Base-by-base conservation (phyloP, 2,888 invertebrate genomes). In the Congeria kusceri region DNA sequence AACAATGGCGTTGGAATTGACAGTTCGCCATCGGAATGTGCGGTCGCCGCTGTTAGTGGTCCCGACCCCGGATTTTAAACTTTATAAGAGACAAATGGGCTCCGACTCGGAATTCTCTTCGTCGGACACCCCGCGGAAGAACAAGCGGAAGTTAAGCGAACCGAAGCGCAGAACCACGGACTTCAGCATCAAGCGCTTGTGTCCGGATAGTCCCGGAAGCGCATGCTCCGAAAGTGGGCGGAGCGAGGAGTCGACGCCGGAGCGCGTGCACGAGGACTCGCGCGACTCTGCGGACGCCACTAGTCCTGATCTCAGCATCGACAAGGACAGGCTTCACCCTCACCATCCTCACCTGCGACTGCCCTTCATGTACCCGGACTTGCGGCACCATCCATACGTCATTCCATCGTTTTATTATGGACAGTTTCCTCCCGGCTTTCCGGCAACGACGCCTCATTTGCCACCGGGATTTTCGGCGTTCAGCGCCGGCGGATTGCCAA, bases 71-170 rank as follows among this genome's bases (percentile, higher is more conserved):
- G 67, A 77, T 56, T 39, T 72, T 65, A 77, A 72, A 66, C 61
- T 59, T 18, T 64, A 67, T 29, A 69, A 62, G 61, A 56, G 67
- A 18, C 71, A 72, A 57, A 77, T 80, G 44, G 49, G 64, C 44
- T 73, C 70, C 4, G 71, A 75, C 27, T 49, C 72, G 18, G 79
- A 77, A 27, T 63, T 75, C 56, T 83, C 77, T 61, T 79, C 79
- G 59, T 61, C 61, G 32, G 85, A 85, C 67, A 85, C 84, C 23
- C 87, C 86, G 0, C 78, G 94, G 85, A 91, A 95, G 83, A 95
- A 95, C 90, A 96, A 96, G 92, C 94, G 96, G 75, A 96, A 96
- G 92, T 94, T 95, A 76, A 95, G 95, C 25, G 96, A 96, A 79
- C 95, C 96, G 0, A 88, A 88, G 69, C 88, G 89, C 65, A 77